Base-by-base conservation (phyloP, 2,888 invertebrate genomes). In the Drosophila mimetica region DNA sequence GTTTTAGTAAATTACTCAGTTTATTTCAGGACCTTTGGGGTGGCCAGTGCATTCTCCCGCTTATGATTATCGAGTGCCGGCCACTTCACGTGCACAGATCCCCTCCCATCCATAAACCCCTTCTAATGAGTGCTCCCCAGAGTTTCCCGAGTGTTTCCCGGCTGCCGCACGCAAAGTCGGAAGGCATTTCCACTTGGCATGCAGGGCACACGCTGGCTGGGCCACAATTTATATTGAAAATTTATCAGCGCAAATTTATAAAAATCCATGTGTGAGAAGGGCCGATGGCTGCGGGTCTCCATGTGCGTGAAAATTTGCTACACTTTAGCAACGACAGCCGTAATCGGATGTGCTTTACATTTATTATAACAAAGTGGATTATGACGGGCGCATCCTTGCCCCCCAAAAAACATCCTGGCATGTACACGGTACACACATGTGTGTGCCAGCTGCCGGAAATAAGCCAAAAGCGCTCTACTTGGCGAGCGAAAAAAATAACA, bases 331-430 rank as follows among this genome's bases (percentile, higher is more conserved):
- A 69, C 75, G 80, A 83, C 86, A 83, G 79, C 77, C 85, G 86
- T 88, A 86, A 88, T 86, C 88, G 88, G 88, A 86, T 88, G 88
- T 86, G 80, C 86, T 88, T 88, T 86, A 88, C 84, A 86, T 88
- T 88, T 84, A 81, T 86, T 88, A 85, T 81, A 86, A 83, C 86
- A 86, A 88, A 87, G 85, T 87, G 83, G 85, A 88, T 87, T 87
- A 85, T 85, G 79, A 79, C 75, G 75, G 75, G 59, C 69, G 70
- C 64, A 64, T 50, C 60, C 42, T 54, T 54, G 57, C 39, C 41
- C 60, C 58, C 4, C 30, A 9, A 30, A 69, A 59, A 41, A 71
- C 36, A 37, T 42, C 14, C 47, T 48, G 42, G 53, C 34, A 61
- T 34, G 50, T 22, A 22, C 16, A 2, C 13, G 13, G 41, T 42